Evolutionary conservation across 2,888 invertebrate species (phyloP).

Genomic region (Athrips mouffetella): DNA sequence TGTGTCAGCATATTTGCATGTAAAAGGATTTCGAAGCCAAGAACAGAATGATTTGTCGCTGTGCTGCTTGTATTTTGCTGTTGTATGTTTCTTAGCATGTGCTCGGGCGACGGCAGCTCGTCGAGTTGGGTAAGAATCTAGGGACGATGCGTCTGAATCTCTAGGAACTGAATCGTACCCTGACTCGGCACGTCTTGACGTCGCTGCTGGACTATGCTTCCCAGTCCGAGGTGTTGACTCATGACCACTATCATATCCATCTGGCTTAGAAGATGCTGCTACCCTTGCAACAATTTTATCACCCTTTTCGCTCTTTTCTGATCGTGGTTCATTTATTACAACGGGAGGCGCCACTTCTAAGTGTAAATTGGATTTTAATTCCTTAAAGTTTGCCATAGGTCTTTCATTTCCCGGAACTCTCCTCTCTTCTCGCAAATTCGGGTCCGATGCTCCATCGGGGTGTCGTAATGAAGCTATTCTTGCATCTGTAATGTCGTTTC

Average conservation of each 20-base stretch:
- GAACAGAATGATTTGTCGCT: constrained; percentile 85
- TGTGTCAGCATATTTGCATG: constrained; percentile 86
- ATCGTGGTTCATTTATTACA: constrained; percentile 78
- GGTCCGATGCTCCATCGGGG: constrained; percentile 96
- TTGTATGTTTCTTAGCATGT: constrained; percentile 74
- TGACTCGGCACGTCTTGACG: constrained; percentile 89
- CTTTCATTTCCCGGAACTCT: constrained; percentile 81
- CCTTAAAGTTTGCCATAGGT: constrained; percentile 76
- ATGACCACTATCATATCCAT: constrained; percentile 90
- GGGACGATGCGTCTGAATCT: constrained; percentile 92
- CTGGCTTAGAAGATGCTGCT: constrained; percentile 81
- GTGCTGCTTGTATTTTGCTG: constrained; percentile 83
- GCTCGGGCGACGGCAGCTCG: constrained; percentile 71
- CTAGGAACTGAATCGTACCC: constrained; percentile 95
- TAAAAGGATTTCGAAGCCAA: constrained; percentile 86
- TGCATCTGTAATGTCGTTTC: constrained; percentile 72
- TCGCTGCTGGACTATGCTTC: constrained; percentile 87
- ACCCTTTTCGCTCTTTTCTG: constrained; percentile 80
- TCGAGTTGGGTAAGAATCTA: constrained; percentile 82
- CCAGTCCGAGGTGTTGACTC: constrained; percentile 90
- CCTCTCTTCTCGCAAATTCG: constrained; percentile 87
- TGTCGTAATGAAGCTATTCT: constrained; percentile 87
- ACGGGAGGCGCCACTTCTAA: constrained; percentile 75
- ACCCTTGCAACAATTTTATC: constrained; percentile 82
- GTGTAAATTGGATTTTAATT: constrained; percentile 72